Conservation (phyloP, 2,888 invertebrate species). For the Dryocosmus kuriphilus region DNA sequence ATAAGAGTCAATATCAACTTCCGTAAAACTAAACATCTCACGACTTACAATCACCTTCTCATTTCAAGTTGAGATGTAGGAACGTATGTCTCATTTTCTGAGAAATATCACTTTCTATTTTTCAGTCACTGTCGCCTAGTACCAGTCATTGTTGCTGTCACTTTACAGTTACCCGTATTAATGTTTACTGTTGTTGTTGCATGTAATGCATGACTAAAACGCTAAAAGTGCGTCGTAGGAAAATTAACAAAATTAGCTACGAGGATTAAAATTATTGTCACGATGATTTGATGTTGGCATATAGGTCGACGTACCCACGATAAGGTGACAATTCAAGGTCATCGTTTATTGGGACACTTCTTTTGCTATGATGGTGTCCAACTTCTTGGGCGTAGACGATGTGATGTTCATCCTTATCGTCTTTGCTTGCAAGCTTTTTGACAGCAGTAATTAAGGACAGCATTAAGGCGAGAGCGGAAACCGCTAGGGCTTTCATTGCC, state of each 20-base stretch:
- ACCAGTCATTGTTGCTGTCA: constrained; percentile 42
- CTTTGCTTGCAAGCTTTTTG: constrained; percentile 84
- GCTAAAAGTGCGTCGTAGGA: constrained; percentile 3
- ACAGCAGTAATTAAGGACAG: constrained; percentile 87
- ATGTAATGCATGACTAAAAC: background rate
- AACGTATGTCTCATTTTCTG: constrained; percentile 14
- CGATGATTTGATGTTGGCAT: constrained; percentile 57
- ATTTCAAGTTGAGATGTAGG: background rate
- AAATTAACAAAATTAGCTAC: constrained; percentile 18
- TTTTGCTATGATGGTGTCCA: constrained; percentile 80
- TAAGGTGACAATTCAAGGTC: constrained; percentile 72
- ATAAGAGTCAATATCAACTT: background rate
- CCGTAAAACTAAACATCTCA: background rate
- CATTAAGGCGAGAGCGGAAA: constrained; percentile 86
- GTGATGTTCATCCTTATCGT: constrained; percentile 80
- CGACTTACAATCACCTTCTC: constrained; percentile 55
- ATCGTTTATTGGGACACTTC: constrained; percentile 68
- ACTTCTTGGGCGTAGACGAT: constrained; percentile 81
- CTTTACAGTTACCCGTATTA: constrained; percentile 38
- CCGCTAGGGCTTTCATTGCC: constrained; percentile 87
- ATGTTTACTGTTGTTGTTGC: constrained; percentile 13
- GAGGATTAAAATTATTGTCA: constrained; percentile 50
- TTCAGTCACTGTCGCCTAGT: constrained; percentile 54
- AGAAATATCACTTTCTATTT: constrained; percentile 54
- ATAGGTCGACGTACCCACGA: constrained; percentile 73